Percentiles rank a stretch among this genome's conserved stretches.
Conservation (phyloP, 2,113 vertebrate genomes). For the Myotis davidii region DNA sequence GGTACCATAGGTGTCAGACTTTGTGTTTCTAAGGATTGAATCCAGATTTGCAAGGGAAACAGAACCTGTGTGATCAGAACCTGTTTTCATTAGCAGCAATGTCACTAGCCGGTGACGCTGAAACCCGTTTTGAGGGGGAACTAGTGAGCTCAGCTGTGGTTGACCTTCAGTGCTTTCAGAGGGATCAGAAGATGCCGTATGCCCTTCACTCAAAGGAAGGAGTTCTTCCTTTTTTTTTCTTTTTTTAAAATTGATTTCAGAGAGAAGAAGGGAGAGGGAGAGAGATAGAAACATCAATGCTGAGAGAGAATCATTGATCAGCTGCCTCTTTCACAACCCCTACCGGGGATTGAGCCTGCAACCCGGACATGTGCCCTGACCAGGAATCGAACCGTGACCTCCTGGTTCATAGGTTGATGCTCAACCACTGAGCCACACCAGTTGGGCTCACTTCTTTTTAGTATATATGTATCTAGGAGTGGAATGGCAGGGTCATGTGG, state of each 20-base stretch:
- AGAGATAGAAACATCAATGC: background rate
- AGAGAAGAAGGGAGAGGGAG: background rate
- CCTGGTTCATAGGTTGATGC: background rate
- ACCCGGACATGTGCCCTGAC: background rate
- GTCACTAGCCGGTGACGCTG: background rate
- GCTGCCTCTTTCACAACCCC: background rate
- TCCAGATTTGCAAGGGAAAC: background rate
- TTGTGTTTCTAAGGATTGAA: conserved; percentile 16
- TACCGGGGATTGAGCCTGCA: background rate
- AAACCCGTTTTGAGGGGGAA: background rate
- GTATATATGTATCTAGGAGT: background rate
- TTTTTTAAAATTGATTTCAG: background rate
- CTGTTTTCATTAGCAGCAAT: background rate
- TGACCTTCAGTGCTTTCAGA: background rate
- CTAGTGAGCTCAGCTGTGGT: background rate
- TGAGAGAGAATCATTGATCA: background rate
- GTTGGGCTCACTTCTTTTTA: background rate
- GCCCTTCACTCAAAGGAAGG: background rate
- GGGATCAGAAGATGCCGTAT: background rate
- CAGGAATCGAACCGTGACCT: background rate
- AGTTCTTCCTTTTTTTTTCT: background rate
- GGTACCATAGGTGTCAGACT: background rate
- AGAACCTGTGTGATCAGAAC: background rate
- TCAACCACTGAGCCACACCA: background rate
- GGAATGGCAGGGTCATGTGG: background rate